phyloP scores from a whole-genome alignment of 2,797 vertebrate species.

The Bryconaethiops microstoma region DNA sequence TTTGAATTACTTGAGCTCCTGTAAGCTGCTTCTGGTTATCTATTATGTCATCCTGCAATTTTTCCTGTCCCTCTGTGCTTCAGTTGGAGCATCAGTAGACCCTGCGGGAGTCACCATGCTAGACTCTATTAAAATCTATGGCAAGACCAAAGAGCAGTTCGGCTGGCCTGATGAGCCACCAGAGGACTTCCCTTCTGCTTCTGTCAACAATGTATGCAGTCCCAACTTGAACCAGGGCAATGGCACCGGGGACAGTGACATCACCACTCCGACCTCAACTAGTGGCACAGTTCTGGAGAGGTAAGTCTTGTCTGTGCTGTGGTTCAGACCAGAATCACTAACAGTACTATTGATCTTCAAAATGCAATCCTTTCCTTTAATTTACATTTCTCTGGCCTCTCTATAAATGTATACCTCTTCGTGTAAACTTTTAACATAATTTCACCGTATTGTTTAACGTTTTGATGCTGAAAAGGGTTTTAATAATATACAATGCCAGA shows the following conservation, averaged over 20 bases:
- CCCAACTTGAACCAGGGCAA: constrained; percentile 92
- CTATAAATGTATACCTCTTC: not conserved
- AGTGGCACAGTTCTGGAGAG: constrained; percentile 93
- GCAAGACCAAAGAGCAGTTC: constrained; percentile 99
- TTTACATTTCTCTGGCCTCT: constrained; percentile 33
- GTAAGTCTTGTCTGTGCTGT: constrained; percentile 69
- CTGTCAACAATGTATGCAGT: constrained; percentile 94
- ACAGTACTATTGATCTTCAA: not conserved
- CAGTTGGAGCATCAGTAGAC: constrained; percentile 97
- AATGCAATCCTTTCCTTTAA: not conserved
- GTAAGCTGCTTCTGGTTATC: not conserved
- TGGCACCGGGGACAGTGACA: constrained; percentile 86
- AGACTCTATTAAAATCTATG: constrained; percentile 96
- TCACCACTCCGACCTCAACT: constrained; percentile 80
- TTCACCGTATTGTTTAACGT: constrained; percentile 10
- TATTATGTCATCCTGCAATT: not conserved
- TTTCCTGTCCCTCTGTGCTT: not conserved
- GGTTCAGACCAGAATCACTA: not conserved
- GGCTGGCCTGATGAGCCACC: constrained; percentile 98
- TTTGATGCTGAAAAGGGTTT: not conserved
- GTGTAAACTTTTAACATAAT: not conserved
- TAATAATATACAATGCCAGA: not conserved
- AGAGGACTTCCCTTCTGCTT: constrained; percentile 93
- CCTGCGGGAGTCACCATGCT: constrained; percentile 99
- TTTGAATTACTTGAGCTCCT: not conserved